Base-by-base conservation (phyloP, 2,797 vertebrate genomes). In the Epinephelus coioides region DNA sequence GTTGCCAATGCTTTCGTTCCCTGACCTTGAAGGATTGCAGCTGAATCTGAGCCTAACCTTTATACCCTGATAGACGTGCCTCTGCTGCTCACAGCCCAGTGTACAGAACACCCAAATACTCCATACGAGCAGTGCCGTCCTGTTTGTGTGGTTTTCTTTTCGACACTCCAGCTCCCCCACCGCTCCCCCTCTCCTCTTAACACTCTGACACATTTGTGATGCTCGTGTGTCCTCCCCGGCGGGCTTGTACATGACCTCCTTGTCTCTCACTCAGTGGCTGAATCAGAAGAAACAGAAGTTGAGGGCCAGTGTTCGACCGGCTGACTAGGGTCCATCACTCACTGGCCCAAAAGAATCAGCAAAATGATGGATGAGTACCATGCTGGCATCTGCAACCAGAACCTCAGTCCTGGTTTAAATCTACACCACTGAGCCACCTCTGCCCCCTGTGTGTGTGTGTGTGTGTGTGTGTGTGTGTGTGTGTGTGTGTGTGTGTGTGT, bases 281-380 rank as follows among this genome's bases (percentile, higher is more conserved):
- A 91, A 92, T 91, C 81, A 79, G 81, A 90, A 89, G 87, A 91
- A 92, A 92, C 81, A 79, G 81, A 90, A 89, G 87, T 85, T 74
- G 79, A 75, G 72, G 78, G 67, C 27, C 5, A 0, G 65, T 47
- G 81, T 83, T 61, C 12, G 69, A 81, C 69, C 74, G 55, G 84
- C 89, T 88, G 91, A 85, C 86, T 18, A 18, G 50, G 67, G 61
- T 73, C 87, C 86, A 89, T 93, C 91, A 91, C 82, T 92, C 90
- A 92, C 56, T 86, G 79, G 76, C 69, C 81, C 68, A 61, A 59
- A 85, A 89, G 86, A 89, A 91, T 93, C 59, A 85, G 79, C 76
- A 69, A 38, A 72, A 66, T 89, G 90, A 92, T 89, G 86, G 82
- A 92, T 92, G 86, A 10, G 0, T 72, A 21, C 53, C n/a, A 30